A percentile compares a stretch with the other conserved stretches of the same genome.
These are phyloP conservation scores for Spodoptera frugiperda DNA, from an alignment of 1,140 invertebrate genomes.

Conservation along the genomic window DNA sequence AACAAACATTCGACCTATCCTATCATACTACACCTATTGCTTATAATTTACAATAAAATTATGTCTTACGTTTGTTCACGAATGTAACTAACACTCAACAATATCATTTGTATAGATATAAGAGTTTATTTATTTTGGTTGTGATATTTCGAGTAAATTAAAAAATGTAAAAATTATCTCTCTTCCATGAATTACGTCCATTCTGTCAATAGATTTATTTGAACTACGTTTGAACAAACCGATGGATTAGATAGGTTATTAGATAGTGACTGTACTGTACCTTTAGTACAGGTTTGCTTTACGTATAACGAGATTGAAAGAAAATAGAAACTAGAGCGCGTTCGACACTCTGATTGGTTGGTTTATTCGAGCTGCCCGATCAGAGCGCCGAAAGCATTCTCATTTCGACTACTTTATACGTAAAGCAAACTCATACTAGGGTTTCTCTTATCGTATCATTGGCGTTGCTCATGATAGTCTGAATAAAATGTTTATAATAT, in stretches of 20 bases:
- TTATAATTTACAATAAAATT: too few relatives aligned
- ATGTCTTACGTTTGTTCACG: conserved; percentile 24
- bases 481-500: conserved; percentile 5
- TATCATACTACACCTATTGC: too few relatives aligned
- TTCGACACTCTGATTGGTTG: too few relatives aligned
- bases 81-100: conserved; percentile 33
- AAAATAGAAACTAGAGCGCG: too few relatives aligned
- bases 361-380: too few relatives aligned
- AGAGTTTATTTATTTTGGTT: conserved; percentile 47
- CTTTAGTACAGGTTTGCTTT: too few relatives aligned
- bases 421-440: too few relatives aligned
- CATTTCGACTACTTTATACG: too few relatives aligned
- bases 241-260: background rate
- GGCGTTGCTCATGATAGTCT: background rate
- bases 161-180: conserved; percentile 16
- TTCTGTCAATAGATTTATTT: background rate
- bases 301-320: too few relatives aligned
- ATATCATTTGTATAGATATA: conserved; percentile 25
- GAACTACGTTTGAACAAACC: background rate
- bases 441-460: background rate
- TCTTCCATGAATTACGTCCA: conserved; percentile 38
- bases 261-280: background rate
- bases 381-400: too few relatives aligned
- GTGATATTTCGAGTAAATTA: conserved; percentile 45
- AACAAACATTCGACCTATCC: too few relatives aligned